These are phyloP conservation scores for Xiphorhynchus elegans DNA, from an alignment of 2,113 vertebrate species.

Conservation along the genomic window DNA sequence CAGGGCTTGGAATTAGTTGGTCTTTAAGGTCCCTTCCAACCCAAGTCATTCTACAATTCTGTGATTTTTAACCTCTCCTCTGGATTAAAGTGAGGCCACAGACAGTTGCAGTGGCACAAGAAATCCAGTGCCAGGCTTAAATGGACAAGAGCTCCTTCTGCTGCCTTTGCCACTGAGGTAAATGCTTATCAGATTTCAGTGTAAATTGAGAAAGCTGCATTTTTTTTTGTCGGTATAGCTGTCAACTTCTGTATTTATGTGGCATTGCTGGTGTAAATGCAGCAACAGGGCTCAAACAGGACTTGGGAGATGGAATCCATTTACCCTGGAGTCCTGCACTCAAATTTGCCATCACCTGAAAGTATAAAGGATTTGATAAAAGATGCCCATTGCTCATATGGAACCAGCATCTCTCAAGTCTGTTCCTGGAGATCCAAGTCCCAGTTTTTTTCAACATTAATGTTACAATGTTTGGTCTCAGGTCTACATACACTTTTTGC, in stretches of 20 bases:
- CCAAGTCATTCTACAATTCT: neutral
- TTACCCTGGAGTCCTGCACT: neutral
- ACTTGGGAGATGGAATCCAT: neutral
- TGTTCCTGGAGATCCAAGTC: neutral
- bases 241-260: neutral
- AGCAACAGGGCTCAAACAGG: neutral
- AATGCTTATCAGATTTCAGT: neutral
- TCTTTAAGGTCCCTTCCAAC: neutral
- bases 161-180: neutral
- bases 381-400: neutral
- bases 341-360: neutral
- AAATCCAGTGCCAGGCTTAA: neutral
- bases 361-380: neutral
- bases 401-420: neutral
- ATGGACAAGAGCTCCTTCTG: neutral
- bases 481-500: neutral
- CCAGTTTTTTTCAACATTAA: neutral
- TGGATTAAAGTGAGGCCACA: neutral
- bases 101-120: neutral
- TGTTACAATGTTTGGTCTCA: neutral
- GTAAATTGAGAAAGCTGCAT: neutral
- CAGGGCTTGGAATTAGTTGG: neutral
- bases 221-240: neutral
- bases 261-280: neutral
- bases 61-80: neutral